Conservation (phyloP, 2,888 invertebrate species). For the Dyspetes luteomarginatus region DNA sequence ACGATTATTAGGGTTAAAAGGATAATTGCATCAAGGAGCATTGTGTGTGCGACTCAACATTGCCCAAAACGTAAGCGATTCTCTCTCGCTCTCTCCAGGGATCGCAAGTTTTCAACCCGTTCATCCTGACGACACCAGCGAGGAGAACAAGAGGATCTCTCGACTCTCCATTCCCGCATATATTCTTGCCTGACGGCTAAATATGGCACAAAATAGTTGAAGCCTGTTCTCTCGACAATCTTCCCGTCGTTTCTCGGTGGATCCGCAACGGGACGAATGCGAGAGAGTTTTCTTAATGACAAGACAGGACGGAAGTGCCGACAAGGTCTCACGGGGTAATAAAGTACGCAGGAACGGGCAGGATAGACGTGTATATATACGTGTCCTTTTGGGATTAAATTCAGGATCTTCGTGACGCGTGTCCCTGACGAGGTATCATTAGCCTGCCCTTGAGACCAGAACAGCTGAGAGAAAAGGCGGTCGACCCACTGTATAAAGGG, state of each 20-base stretch:
- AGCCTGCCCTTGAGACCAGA: slow-evolving; percentile 44
- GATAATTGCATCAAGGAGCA: background rate
- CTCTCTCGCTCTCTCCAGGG: background rate
- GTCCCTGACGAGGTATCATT: slow-evolving; percentile 55
- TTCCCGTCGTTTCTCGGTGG: slow-evolving; percentile 14
- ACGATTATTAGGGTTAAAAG: background rate
- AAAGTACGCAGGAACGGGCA: slow-evolving; percentile 11
- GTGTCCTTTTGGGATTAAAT: slow-evolving; percentile 49
- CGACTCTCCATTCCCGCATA: slow-evolving; percentile 1
- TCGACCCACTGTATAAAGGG: background rate
- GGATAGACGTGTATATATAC: slow-evolving; percentile 1
- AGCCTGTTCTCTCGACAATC: slow-evolving; percentile 15
- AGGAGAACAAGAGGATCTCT: slow-evolving; percentile 9
- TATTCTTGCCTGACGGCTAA: slow-evolving; percentile 27
- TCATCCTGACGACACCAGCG: background rate
- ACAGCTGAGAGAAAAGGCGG: background rate
- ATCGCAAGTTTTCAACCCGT: slow-evolving; percentile 17
- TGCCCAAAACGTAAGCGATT: background rate
- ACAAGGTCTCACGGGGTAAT: slow-evolving; percentile 28
- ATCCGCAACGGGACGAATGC: background rate
- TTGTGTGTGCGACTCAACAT: background rate
- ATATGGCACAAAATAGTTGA: slow-evolving; percentile 31
- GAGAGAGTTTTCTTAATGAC: background rate
- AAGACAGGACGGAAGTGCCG: slow-evolving; percentile 26
- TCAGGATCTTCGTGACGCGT: slow-evolving; percentile 31